Percentiles rank a stretch among this genome's conserved stretches.
These are phyloP conservation scores for Oncopodura yosiiana DNA, from an alignment of 1,140 invertebrate species.

Conservation along the genomic window DNA sequence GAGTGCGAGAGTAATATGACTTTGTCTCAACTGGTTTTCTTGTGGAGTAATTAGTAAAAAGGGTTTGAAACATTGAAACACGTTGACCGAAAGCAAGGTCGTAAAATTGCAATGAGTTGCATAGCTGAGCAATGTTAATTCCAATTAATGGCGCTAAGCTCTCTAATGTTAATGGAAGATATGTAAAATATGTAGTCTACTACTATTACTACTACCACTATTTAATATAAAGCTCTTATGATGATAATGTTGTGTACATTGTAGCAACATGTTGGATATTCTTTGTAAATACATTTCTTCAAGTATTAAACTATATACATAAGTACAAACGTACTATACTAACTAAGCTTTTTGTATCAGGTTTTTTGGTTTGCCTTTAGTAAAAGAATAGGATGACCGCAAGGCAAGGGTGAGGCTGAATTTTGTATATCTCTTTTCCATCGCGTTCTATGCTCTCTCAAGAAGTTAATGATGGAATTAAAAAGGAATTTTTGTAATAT, in stretches of 20 bases:
- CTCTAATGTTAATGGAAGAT: not conserved
- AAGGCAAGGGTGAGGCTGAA: constrained; percentile 7
- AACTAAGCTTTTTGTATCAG: no score
- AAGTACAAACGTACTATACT: no score
- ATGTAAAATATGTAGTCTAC: not conserved
- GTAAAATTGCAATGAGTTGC: constrained; percentile 25
- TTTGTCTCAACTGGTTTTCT: not conserved
- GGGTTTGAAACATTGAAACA: constrained; percentile 14
- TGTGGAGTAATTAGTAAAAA: constrained; percentile 3
- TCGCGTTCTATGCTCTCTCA: no score
- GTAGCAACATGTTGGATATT: not conserved
- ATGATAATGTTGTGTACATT: no score
- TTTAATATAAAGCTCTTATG: no score
- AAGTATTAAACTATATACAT: no score
- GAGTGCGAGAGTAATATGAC: not conserved
- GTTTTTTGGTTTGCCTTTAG: no score
- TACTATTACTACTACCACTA: not conserved
- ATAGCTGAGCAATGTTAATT: constrained; percentile 25
- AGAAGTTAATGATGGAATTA: no score
- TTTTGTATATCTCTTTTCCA: not conserved
- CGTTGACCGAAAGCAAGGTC: constrained; percentile 26
- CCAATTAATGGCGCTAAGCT: constrained; percentile 28
- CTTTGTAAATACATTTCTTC: not conserved
- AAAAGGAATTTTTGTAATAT: no score
- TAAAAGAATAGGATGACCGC: no score